Conservation (phyloP, 2,797 vertebrate species). For the Argyrosomus regius region DNA sequence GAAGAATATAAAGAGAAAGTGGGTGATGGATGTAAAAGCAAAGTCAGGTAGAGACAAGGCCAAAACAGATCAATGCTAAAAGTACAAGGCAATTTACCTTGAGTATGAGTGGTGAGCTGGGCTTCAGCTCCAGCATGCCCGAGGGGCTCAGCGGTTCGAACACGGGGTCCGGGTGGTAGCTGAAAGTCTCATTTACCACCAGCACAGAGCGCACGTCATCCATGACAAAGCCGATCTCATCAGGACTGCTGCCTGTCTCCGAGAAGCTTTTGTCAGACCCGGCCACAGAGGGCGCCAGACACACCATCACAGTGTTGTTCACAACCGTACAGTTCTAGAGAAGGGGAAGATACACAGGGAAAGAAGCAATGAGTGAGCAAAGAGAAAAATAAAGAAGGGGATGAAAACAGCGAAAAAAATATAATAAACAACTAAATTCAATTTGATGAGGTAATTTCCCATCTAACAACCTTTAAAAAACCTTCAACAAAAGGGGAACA, state of each 20-base stretch:
- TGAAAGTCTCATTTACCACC: constrained; percentile 93
- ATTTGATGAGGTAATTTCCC: neutral
- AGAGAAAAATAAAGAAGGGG: neutral
- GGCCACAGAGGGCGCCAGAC: constrained; percentile 93
- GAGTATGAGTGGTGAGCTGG: constrained; percentile 96
- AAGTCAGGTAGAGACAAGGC: constrained; percentile 41
- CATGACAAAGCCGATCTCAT: constrained; percentile 98
- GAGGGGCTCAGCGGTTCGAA: constrained; percentile 92
- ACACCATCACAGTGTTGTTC: constrained; percentile 97
- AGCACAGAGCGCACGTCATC: constrained; percentile 93
- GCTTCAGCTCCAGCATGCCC: constrained; percentile 94
- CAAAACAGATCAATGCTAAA: constrained; percentile 56
- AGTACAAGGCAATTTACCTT: constrained; percentile 87
- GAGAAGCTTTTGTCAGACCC: constrained; percentile 87
- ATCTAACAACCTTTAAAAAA: constrained; percentile 8
- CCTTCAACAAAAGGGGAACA: neutral
- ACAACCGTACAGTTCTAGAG: constrained; percentile 93
- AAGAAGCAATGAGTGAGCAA: neutral
- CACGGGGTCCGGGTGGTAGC: constrained; percentile 94
- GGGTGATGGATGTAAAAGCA: constrained; percentile 56
- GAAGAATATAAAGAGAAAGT: constrained; percentile 32
- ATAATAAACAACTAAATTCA: neutral
- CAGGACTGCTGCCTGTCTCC: constrained; percentile 90
- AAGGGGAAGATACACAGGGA: neutral
- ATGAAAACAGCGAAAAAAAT: too few species aligned